phyloP scores from a whole-genome alignment of 92 coral and sea anemone species.

The Epizoanthus scotinus region DNA sequence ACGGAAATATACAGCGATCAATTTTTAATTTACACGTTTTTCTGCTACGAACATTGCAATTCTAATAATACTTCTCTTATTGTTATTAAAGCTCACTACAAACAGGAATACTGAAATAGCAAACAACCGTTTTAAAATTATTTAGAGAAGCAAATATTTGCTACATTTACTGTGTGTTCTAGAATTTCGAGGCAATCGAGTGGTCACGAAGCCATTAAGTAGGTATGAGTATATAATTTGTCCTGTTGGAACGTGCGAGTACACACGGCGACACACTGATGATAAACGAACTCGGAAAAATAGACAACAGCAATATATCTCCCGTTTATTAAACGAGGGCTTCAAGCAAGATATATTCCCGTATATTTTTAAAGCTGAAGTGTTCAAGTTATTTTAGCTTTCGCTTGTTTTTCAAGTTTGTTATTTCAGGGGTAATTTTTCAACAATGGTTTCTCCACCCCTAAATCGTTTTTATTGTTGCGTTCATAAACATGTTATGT shows the following conservation, averaged over 20 bases:
- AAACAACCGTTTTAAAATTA: not conserved
- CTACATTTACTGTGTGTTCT: not conserved
- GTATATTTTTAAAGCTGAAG: no score
- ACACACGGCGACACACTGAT: no score
- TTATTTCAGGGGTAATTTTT: not conserved
- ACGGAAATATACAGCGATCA: no score
- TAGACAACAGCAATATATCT: no score
- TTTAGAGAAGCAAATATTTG: slow-evolving; percentile 15
- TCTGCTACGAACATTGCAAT: not conserved
- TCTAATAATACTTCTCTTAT: not conserved
- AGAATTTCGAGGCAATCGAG: not conserved
- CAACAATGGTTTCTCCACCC: slow-evolving; percentile 30
- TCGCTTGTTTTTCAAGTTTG: not conserved
- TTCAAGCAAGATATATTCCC: no score
- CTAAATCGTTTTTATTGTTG: slow-evolving; percentile 30
- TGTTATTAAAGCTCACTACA: no score
- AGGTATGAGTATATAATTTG: no score
- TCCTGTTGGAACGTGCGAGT: no score
- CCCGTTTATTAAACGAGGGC: no score
- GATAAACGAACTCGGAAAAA: no score
- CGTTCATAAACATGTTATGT: slow-evolving; percentile 30
- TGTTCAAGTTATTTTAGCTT: not conserved
- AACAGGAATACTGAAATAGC: not conserved
- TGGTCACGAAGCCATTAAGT: not conserved
- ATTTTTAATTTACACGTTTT: not conserved